Evolutionary conservation across 2,797 vertebrate species (phyloP).

Genomic region (Sciurus vulgaris): DNA sequence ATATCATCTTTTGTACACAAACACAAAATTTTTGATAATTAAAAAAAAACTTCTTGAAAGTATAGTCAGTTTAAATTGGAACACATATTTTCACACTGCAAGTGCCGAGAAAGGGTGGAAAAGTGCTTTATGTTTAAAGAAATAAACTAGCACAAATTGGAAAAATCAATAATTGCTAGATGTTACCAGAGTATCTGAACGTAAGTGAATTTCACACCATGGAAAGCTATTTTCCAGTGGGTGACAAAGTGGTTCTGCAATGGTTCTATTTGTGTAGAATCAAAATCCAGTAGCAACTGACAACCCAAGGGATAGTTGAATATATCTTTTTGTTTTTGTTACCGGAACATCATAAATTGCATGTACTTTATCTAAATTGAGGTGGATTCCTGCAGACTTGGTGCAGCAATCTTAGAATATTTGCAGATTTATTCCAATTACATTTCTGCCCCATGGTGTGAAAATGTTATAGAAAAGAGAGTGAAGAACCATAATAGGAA

Average conservation of each 20-base stretch:
- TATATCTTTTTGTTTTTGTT: conserved; percentile 57
- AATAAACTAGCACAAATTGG: background rate
- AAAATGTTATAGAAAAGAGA: conserved; percentile 53
- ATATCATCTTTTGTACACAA: background rate
- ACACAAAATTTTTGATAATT: background rate
- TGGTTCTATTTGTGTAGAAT: conserved; percentile 62
- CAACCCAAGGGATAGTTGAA: conserved; percentile 19
- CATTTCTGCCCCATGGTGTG: background rate
- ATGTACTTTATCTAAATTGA: conserved; percentile 59
- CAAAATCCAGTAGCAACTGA: conserved; percentile 63
- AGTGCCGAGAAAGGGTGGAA: background rate
- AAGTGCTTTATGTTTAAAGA: conserved; percentile 20
- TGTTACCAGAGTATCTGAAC: conserved; percentile 6
- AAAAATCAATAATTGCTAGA: conserved; percentile 67
- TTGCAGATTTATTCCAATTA: conserved; percentile 66
- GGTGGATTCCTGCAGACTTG: conserved; percentile 57
- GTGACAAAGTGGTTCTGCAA: conserved; percentile 46
- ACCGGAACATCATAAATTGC: conserved; percentile 38
- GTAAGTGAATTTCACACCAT: conserved; percentile 50
- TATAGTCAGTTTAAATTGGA: background rate
- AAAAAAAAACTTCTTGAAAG: background rate
- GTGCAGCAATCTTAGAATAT: conserved; percentile 48
- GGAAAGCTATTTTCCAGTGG: conserved; percentile 59
- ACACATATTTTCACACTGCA: background rate
- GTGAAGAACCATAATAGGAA: background rate